A percentile compares a stretch with the other conserved stretches of the same genome.
Conservation (phyloP, 2,113 vertebrate genomes). For the Poeciliopsis occidentalis region DNA sequence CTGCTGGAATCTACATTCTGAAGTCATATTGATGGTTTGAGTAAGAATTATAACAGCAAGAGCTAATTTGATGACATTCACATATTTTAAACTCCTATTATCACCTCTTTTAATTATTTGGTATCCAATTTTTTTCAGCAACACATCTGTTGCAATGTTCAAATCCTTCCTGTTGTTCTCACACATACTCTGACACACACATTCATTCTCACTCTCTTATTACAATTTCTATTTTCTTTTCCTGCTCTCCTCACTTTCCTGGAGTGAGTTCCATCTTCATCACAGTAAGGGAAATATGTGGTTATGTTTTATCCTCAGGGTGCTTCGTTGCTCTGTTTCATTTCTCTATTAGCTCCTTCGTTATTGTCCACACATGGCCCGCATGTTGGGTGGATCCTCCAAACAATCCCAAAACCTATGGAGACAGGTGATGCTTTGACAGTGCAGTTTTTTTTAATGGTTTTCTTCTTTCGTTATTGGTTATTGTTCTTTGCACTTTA, state of each 20-base stretch:
- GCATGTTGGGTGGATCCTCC: constrained; percentile 32
- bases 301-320: constrained; percentile 55
- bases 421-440: constrained; percentile 26
- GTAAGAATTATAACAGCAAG: background rate
- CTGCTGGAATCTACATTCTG: background rate
- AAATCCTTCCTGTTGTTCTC: background rate
- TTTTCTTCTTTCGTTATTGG: background rate
- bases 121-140: constrained; percentile 17
- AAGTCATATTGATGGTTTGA: background rate
- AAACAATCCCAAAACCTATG: constrained; percentile 1
- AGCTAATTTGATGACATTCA: background rate
- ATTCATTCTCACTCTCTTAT: constrained; percentile 4
- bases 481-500: background rate
- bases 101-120: constrained; percentile 7
- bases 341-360: constrained; percentile 49
- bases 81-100: background rate
- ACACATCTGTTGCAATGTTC: background rate
- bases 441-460: background rate
- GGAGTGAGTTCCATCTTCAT: constrained; percentile 55
- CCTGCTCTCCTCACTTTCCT: constrained; percentile 36
- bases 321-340: constrained; percentile 47
- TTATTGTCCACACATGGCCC: constrained; percentile 50
- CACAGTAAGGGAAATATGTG: constrained; percentile 33
- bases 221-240: constrained; percentile 36
- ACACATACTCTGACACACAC: background rate